These are phyloP conservation scores for Euplexia lucipara DNA, from an alignment of 2,888 invertebrate species.

Conservation along the genomic window DNA sequence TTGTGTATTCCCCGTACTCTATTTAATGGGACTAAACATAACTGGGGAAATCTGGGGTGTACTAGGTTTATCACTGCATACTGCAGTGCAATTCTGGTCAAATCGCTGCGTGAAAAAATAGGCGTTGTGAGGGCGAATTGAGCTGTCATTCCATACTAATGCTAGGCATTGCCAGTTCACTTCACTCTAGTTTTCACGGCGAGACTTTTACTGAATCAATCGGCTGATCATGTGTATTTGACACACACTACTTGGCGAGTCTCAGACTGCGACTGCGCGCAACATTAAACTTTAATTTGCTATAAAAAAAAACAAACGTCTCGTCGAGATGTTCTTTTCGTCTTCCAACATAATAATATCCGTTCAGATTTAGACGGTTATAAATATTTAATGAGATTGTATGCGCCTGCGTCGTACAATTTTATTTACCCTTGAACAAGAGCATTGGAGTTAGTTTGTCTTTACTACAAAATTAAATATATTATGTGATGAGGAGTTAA, in stretches of 20 bases:
- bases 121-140: too few relatives aligned
- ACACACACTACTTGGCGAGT: not conserved
- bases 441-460: conserved; percentile 13
- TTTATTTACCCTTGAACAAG: conserved; percentile 24
- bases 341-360: conserved; percentile 1
- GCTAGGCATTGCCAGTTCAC: too few relatives aligned
- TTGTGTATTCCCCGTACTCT: too few relatives aligned
- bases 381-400: conserved; percentile 34
- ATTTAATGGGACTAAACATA: too few relatives aligned
- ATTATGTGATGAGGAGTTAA: conserved; percentile 14
- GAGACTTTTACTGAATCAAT: too few relatives aligned
- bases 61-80: too few relatives aligned
- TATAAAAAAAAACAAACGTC: not conserved
- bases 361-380: conserved; percentile 9
- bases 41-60: too few relatives aligned
- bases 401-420: conserved; percentile 15
- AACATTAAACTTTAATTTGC: not conserved
- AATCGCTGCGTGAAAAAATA: too few relatives aligned
- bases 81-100: too few relatives aligned
- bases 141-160: too few relatives aligned
- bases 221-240: too few relatives aligned
- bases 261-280: not conserved
- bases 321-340: not conserved
- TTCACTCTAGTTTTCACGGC: too few relatives aligned
- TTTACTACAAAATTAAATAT: conserved; percentile 29